phyloP scores from a whole-genome alignment of 2,113 vertebrate genomes.

The Lipophrys pholis region DNA sequence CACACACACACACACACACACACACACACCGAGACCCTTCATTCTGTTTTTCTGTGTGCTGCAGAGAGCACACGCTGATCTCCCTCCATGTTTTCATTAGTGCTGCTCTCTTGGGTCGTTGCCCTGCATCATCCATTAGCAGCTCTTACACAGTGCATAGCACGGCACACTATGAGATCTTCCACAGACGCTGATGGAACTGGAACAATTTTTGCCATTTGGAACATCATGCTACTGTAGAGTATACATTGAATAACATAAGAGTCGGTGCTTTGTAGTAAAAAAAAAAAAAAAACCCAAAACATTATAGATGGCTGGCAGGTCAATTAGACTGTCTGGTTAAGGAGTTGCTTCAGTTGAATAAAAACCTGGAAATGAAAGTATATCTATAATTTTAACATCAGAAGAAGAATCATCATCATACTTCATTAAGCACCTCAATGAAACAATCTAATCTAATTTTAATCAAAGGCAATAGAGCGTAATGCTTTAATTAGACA shows the following conservation, averaged over 20 bases:
- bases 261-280: too few relatives aligned
- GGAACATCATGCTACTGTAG: neutral
- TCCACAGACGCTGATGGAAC: conserved; percentile 35
- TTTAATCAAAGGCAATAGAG: conserved; percentile 10
- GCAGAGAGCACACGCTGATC: conserved; percentile 55
- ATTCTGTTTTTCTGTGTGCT: conserved; percentile 48
- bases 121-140: conserved; percentile 68
- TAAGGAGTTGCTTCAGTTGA: too few relatives aligned
- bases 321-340: too few relatives aligned
- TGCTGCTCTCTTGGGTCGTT: conserved; percentile 46
- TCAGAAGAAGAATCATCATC: too few relatives aligned
- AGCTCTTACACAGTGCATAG: conserved; percentile 46
- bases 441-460: neutral
- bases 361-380: neutral
- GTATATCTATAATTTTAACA: neutral
- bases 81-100: conserved; percentile 61
- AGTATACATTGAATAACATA: conserved; percentile 2
- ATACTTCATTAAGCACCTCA: neutral
- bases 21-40: conserved; percentile 33
- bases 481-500: neutral
- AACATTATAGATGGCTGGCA: too few relatives aligned
- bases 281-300: too few relatives aligned
- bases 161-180: conserved; percentile 45
- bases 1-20: conserved; percentile 18
- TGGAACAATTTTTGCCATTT: conserved; percentile 40